A percentile compares a stretch with the other conserved stretches of the same genome.
These are phyloP conservation scores for Catonia carolina DNA, from an alignment of 2,888 invertebrate genomes.

Conservation along the genomic window DNA sequence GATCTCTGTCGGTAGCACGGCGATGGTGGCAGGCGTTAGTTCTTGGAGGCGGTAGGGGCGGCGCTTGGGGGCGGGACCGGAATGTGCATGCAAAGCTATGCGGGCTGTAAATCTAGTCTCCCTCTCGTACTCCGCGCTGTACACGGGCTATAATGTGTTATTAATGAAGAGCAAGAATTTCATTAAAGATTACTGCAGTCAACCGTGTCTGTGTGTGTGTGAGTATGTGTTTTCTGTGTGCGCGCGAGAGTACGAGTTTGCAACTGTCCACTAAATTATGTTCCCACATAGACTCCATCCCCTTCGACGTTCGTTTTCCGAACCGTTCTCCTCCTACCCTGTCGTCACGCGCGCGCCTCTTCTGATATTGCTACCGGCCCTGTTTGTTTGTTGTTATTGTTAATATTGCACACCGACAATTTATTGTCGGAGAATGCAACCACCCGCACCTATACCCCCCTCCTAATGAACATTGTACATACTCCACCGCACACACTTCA, in stretches of 20 bases:
- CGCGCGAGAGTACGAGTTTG: slow-evolving; percentile 17
- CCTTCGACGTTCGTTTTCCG: slow-evolving; percentile 2
- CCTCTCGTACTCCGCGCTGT: slow-evolving; percentile 23
- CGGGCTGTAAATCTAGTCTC: slow-evolving; percentile 30
- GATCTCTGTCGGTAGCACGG: neutral
- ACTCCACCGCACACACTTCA: too few species aligned
- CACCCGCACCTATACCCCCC: too few species aligned
- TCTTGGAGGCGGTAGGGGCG: slow-evolving; percentile 17
- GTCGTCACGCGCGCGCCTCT: too few species aligned
- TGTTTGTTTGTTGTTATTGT: too few species aligned
- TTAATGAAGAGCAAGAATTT: slow-evolving; percentile 36
- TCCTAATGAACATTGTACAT: too few species aligned
- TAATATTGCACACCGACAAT: too few species aligned
- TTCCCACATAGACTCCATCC: slow-evolving; percentile 12
- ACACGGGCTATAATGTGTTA: slow-evolving; percentile 35
- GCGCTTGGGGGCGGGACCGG: slow-evolving; percentile 23
- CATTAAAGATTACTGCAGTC: slow-evolving; percentile 34
- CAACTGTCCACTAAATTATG: slow-evolving; percentile 34
- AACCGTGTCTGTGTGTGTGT: slow-evolving; percentile 20
- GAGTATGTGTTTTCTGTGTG: neutral
- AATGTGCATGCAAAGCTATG: slow-evolving; percentile 23
- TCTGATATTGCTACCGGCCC: too few species aligned
- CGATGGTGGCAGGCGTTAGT: slow-evolving; percentile 17
- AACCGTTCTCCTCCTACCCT: neutral
- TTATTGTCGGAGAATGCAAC: too few species aligned